Conservation (phyloP, 2,797 vertebrate genomes). For the Syngnathus rostellatus region DNA sequence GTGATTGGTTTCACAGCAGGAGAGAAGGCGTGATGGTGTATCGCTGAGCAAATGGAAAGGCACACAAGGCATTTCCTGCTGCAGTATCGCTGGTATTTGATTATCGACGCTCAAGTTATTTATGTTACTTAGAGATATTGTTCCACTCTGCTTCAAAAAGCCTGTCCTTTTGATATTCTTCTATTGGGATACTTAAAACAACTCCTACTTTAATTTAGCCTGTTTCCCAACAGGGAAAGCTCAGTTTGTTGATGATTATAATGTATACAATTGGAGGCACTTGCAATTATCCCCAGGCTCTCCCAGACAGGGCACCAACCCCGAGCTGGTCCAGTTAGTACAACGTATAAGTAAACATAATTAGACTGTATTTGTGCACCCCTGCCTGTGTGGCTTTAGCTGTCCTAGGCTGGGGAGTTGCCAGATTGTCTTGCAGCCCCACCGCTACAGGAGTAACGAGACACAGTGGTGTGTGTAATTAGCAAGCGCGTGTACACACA, state of each 20-base stretch:
- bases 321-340: conserved; percentile 38
- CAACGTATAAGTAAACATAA: conserved; percentile 61
- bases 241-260: conserved; percentile 34
- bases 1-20: conserved; percentile 22
- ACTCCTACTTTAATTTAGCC: conserved; percentile 26
- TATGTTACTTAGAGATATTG: conserved; percentile 70
- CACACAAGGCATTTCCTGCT: conserved; percentile 76
- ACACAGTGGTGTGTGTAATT: conserved; percentile 67
- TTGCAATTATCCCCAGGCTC: conserved; percentile 27
- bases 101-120: conserved; percentile 68
- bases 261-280: conserved; percentile 30
- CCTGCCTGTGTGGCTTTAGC: conserved; percentile 40
- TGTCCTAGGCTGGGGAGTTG: conserved; percentile 55
- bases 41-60: conserved; percentile 80
- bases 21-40: conserved; percentile 42
- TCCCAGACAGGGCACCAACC: conserved; percentile 38
- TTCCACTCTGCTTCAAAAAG: conserved; percentile 64
- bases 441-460: conserved; percentile 48
- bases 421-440: conserved; percentile 64
- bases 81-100: conserved; percentile 75
- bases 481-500: conserved; percentile 64
- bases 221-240: conserved; percentile 16
- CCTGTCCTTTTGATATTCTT: conserved; percentile 43
- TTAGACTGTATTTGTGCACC: conserved; percentile 54
- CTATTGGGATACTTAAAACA: conserved; percentile 22